A percentile compares a stretch with the other conserved stretches of the same genome.
Evolutionary conservation across 2,113 vertebrate genomes (phyloP).

Genomic region (Lipophrys pholis): DNA sequence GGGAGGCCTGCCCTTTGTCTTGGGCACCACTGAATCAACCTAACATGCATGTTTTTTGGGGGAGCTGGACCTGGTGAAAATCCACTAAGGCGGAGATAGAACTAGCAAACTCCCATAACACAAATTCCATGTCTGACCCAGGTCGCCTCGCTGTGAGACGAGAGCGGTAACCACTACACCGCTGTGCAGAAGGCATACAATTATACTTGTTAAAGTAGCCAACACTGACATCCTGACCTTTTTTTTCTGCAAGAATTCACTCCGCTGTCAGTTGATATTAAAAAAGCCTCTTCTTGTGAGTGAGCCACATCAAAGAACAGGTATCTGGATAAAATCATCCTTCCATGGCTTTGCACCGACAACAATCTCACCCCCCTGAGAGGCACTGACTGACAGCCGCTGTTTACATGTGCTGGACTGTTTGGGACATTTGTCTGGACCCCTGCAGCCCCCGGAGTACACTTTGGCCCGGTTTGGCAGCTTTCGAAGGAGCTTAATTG

Average conservation of each 20-base stretch:
- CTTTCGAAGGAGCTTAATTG: slow-evolving; percentile 41
- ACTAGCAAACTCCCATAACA: too few species aligned
- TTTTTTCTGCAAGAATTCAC: not conserved
- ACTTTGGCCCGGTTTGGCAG: slow-evolving; percentile 41
- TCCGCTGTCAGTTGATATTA: not conserved
- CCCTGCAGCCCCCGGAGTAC: slow-evolving; percentile 36
- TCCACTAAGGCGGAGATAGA: too few species aligned
- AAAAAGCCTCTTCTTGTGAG: not conserved
- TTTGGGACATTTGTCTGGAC: slow-evolving; percentile 45
- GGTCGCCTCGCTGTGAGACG: too few species aligned
- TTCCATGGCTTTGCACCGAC: slow-evolving; percentile 1
- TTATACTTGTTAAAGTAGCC: too few species aligned
- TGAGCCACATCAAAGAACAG: not conserved
- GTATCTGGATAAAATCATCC: slow-evolving; percentile 8
- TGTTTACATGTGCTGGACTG: slow-evolving; percentile 46
- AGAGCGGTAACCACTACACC: too few species aligned
- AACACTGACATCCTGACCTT: not conserved
- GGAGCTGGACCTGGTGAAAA: too few species aligned
- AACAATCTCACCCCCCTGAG: slow-evolving; percentile 7
- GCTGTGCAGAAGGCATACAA: too few species aligned
- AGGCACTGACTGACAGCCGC: slow-evolving; percentile 48
- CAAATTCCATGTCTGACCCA: too few species aligned
- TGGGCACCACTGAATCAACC: too few species aligned
- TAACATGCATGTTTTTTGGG: too few species aligned
- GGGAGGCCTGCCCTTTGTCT: too few species aligned